phyloP scores from a whole-genome alignment of 2,888 invertebrate species.

The Emmelina monodactyla region DNA sequence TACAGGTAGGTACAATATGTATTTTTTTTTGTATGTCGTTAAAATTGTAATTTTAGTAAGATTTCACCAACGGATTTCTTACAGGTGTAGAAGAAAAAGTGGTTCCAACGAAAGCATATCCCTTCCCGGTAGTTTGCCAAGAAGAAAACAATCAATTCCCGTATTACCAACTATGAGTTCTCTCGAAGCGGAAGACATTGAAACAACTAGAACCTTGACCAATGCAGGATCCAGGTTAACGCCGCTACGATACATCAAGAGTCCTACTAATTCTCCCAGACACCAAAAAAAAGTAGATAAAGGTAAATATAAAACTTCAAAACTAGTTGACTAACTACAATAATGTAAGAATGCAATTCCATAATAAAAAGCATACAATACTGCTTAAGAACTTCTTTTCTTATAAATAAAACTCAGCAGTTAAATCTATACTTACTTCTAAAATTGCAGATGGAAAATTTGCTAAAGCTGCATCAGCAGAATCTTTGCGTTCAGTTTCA shows the following conservation, averaged over 20 bases:
- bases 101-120: constrained; percentile 70
- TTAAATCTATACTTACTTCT: constrained; percentile 3
- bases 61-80: no score
- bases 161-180: constrained; percentile 54
- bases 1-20: constrained; percentile 34
- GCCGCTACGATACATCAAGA: constrained; percentile 50
- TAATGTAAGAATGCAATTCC: no score
- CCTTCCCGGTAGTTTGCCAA: constrained; percentile 68
- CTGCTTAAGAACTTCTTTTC: neutral
- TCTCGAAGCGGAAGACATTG: constrained; percentile 59
- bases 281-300: constrained; percentile 52
- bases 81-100: constrained; percentile 53
- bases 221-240: constrained; percentile 55
- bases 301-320: constrained; percentile 24
- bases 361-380: neutral
- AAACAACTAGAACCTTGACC: constrained; percentile 52
- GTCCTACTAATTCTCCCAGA: constrained; percentile 61
- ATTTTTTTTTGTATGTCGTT: neutral
- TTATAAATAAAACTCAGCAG: constrained; percentile 1
- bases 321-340: no score
- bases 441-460: constrained; percentile 44
- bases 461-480: constrained; percentile 84
- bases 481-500: constrained; percentile 87
- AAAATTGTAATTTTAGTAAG: neutral
- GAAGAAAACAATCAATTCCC: constrained; percentile 67